Evolutionary conservation across 2,888 invertebrate species (phyloP).

Genomic region (Xylophagus ater): DNA sequence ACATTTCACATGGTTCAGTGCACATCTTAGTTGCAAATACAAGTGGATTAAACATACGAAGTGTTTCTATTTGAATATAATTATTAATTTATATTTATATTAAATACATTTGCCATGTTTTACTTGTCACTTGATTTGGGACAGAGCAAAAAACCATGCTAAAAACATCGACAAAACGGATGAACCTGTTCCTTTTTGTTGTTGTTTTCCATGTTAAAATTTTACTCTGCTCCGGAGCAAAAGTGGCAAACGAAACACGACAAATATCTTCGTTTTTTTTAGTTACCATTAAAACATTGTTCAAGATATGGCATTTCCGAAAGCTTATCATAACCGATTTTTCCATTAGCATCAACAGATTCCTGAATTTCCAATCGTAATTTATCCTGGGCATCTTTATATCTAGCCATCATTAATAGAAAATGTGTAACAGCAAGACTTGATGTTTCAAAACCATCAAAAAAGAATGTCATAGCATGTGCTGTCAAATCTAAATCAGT

Average conservation of each 20-base stretch:
- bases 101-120: too few species aligned
- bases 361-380: constrained; percentile 26
- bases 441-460: constrained; percentile 36
- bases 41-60: constrained; percentile 28
- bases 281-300: constrained; percentile 33
- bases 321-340: constrained; percentile 28
- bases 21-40: constrained; percentile 25
- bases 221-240: too few species aligned
- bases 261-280: too few species aligned
- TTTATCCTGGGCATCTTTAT: constrained; percentile 24
- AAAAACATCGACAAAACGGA: too few species aligned
- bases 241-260: too few species aligned
- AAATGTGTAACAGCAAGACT: constrained; percentile 25
- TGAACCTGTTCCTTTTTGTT: too few species aligned
- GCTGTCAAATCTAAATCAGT: constrained; percentile 23
- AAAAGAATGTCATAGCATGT: constrained; percentile 31
- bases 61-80: constrained; percentile 22
- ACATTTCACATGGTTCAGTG: constrained; percentile 24
- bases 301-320: constrained; percentile 30
- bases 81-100: too few species aligned
- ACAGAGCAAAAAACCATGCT: too few species aligned
- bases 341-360: constrained; percentile 17
- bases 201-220: too few species aligned
- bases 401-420: constrained; percentile 26
- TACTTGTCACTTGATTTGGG: too few species aligned